phyloP scores from a whole-genome alignment of 2,888 invertebrate species.

The Congeria kusceri region DNA sequence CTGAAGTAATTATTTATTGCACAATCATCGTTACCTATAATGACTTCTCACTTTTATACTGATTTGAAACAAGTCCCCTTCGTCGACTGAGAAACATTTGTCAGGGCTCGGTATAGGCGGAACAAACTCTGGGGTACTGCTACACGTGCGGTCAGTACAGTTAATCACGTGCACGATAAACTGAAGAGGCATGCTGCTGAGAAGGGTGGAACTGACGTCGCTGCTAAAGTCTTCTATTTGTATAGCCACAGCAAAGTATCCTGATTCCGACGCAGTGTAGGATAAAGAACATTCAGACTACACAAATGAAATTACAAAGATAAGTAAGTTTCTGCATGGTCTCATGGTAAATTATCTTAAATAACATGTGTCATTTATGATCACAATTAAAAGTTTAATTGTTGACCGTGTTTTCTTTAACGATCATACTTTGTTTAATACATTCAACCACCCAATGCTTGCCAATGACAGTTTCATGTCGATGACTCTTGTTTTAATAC shows the following conservation, averaged over 20 bases:
- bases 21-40: neutral
- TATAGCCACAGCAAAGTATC: conserved; percentile 21
- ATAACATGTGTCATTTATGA: no score
- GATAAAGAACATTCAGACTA: neutral
- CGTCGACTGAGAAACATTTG: neutral
- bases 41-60: conserved; percentile 7
- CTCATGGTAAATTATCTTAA: no score
- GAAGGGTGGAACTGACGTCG: neutral
- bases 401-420: no score
- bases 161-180: conserved; percentile 16
- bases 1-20: neutral
- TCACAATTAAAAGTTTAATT: no score
- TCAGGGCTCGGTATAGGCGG: conserved; percentile 11
- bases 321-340: no score
- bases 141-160: neutral
- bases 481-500: no score
- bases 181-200: conserved; percentile 41
- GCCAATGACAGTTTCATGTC: no score
- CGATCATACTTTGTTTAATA: no score
- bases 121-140: neutral
- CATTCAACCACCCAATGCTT: no score
- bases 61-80: conserved; percentile 9
- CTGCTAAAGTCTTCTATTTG: conserved; percentile 29
- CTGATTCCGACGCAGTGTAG: neutral
- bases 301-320: no score